These are phyloP conservation scores for Atrina japonica DNA, from an alignment of 2,888 invertebrate species.

Conservation along the genomic window DNA sequence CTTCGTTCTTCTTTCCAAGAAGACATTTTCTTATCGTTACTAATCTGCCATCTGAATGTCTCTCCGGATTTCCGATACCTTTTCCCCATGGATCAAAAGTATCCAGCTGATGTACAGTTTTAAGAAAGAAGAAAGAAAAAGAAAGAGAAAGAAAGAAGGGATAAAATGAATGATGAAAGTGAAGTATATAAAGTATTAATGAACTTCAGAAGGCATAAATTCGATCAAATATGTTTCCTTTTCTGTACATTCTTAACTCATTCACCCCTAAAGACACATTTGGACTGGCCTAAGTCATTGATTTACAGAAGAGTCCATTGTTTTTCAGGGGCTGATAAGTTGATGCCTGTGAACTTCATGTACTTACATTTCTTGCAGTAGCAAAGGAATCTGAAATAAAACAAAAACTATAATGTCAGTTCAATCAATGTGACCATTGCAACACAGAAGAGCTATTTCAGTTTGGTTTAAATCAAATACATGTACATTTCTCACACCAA, in stretches of 20 bases:
- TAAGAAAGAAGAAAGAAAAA: conserved; percentile 21
- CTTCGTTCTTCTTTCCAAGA: conserved; percentile 1
- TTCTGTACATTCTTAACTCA: too few species aligned
- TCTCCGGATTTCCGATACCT: conserved; percentile 33
- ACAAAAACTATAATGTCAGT: background rate
- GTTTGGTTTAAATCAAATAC: too few species aligned
- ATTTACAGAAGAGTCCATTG: too few species aligned
- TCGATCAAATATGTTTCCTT: too few species aligned
- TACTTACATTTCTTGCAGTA: background rate
- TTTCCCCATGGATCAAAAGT: conserved; percentile 40
- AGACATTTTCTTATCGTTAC: conserved; percentile 13
- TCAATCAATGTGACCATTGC: too few species aligned
- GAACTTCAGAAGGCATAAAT: background rate
- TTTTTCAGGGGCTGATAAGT: too few species aligned
- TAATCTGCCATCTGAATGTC: conserved; percentile 24
- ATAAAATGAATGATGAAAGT: conserved; percentile 1
- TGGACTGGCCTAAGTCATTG: too few species aligned
- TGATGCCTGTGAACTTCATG: too few species aligned
- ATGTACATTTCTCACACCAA: too few species aligned
- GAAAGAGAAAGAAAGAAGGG: conserved; percentile 21
- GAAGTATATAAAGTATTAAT: background rate
- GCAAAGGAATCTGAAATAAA: background rate
- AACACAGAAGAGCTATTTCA: too few species aligned
- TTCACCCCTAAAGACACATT: too few species aligned
- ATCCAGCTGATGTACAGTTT: conserved; percentile 22